Base-by-base conservation (phyloP, 2,797 vertebrate genomes). In the Oryzias dopingdopingensis region DNA sequence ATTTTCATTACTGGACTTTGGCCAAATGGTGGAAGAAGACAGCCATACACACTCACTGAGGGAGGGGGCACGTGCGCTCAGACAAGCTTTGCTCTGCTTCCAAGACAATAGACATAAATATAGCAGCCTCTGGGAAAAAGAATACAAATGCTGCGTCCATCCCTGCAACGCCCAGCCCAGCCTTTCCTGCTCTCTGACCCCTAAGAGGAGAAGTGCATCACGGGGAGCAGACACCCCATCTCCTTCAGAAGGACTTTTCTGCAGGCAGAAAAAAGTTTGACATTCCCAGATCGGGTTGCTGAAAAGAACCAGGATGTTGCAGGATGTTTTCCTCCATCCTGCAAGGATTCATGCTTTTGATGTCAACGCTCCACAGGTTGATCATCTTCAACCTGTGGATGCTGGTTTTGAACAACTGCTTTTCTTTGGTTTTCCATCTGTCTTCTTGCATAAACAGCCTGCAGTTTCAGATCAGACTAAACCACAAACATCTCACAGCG, bases 1-100 rank as follows among this genome's bases (percentile, higher is more conserved):
- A 90, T 93, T 94, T 93, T 92, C 83, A 85, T 93, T 62, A 12
- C 85, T 93, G 93, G 93, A 92, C 67, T 58, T 2, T 3, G 42
- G 91, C 93, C 93, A 90, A 67, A 43, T 43, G 71, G 67, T 52
- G 17, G 22, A 24, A 58, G 50, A 26, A 74, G 63, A 67, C 72
- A 67, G 46, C 26, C 2, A 26, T 57, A 26, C 59, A 59, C 55
- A 52, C 49, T 60, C 52, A 59, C 59, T 55, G 15, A 40, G 41
- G 22, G 23, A 23, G 48, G 24, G 49, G 2, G 7, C 49, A 65
- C 69, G 66, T 52, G 76, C 63, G 76, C 79, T 37, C 53, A 51
- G 71, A 32, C 29, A 12, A 12, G 29, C 29, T 32, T 10, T 32
- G 29, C 29, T 32, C 29, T 26, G 24, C 24, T 26, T 74, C 66